These are phyloP conservation scores for Carassius auratus DNA, from an alignment of 2,113 vertebrate species.

Conservation along the genomic window DNA sequence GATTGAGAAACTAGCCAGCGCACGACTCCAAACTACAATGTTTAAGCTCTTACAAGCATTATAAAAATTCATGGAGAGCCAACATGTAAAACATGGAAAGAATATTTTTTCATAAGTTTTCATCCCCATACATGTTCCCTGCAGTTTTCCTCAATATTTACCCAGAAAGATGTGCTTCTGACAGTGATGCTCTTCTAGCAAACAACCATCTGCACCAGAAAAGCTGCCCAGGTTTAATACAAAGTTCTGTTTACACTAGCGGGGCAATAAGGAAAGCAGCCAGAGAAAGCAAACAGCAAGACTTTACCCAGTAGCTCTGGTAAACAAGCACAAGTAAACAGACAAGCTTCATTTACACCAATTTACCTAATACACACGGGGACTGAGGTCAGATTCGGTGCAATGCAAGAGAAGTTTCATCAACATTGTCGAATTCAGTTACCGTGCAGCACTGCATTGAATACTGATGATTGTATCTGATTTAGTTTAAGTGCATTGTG, in stretches of 20 bases:
- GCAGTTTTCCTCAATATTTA: not conserved
- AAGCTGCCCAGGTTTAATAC: slow-evolving; percentile 31
- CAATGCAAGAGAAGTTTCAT: slow-evolving; percentile 6
- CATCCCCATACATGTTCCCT: not conserved
- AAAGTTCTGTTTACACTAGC: slow-evolving; percentile 19
- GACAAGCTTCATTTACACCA: slow-evolving; percentile 42
- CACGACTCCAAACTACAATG: not conserved
- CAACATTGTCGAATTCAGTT: not conserved
- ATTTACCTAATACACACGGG: slow-evolving; percentile 25
- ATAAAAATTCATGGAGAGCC: slow-evolving; percentile 11
- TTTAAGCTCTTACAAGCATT: slow-evolving; percentile 13
- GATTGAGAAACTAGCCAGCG: not conserved
- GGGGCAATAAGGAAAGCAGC: slow-evolving; percentile 15
- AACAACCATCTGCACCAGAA: slow-evolving; percentile 8
- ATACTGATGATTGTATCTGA: not conserved
- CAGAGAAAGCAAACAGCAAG: slow-evolving; percentile 35
- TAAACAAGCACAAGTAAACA: slow-evolving; percentile 48
- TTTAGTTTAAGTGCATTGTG: not conserved
- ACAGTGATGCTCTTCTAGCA: not conserved
- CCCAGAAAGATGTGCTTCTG: not conserved
- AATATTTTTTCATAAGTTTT: not conserved
- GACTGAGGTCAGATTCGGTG: slow-evolving; percentile 28
- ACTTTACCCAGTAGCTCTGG: slow-evolving; percentile 19
- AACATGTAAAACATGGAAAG: slow-evolving; percentile 8
- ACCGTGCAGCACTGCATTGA: not conserved